Evolutionary conservation across 64 coral and sea anemone species (phyloP).

Genomic region (Stylophora pistillata): DNA sequence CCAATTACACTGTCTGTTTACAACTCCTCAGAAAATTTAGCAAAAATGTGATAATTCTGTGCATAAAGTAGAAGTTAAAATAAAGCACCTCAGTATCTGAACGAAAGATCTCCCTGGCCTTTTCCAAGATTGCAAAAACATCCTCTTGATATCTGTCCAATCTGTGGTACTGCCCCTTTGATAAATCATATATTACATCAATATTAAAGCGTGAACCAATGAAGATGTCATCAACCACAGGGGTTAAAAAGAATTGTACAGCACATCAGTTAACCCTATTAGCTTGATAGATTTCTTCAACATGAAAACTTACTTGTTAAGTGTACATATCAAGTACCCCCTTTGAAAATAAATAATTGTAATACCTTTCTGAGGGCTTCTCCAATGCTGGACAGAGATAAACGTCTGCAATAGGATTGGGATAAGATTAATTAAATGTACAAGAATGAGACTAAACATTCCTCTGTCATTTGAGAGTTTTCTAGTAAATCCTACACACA

Average conservation of each 20-base stretch:
- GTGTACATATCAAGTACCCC: background rate
- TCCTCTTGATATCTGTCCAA: conserved; percentile 96
- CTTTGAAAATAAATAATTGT: background rate
- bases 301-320: background rate
- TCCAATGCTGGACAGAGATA: conserved; percentile 46
- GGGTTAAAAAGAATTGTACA: too few relatives aligned
- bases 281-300: too few relatives aligned
- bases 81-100: conserved; percentile 84
- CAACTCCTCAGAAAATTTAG: background rate
- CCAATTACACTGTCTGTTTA: too few relatives aligned
- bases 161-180: conserved; percentile 81
- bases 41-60: background rate
- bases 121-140: conserved; percentile 93
- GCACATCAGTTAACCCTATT: too few relatives aligned
- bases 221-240: too few relatives aligned
- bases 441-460: too few relatives aligned
- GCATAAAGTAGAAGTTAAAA: background rate
- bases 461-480: too few relatives aligned
- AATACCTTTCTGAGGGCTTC: conserved; percentile 53
- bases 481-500: too few relatives aligned
- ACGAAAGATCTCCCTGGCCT: conserved; percentile 79
- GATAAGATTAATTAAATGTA: too few relatives aligned
- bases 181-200: background rate
- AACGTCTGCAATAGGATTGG: background rate
- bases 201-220: too few relatives aligned